A percentile compares a stretch with the other conserved stretches of the same genome.
Conservation (phyloP, 1,140 invertebrate genomes). For the Papilio machaon region DNA sequence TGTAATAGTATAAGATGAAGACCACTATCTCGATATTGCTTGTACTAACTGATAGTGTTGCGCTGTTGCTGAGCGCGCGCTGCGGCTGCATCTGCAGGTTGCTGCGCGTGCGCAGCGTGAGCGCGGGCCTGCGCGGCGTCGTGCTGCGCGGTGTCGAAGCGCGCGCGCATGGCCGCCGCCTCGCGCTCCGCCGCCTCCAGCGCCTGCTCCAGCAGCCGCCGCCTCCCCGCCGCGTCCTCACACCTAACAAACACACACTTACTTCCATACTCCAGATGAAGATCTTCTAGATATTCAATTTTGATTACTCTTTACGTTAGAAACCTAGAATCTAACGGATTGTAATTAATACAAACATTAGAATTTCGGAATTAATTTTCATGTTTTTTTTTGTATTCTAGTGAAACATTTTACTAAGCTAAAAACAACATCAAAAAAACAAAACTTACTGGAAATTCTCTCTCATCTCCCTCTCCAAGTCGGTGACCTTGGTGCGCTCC, state of each 20-base stretch:
- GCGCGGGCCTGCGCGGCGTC: slow-evolving; percentile 53
- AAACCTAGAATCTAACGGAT: too few species aligned
- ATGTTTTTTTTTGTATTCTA: too few species aligned
- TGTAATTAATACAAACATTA: too few species aligned
- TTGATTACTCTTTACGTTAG: too few species aligned
- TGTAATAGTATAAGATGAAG: slow-evolving; percentile 34
- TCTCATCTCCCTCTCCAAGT: slow-evolving; percentile 64
- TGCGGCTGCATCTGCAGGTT: slow-evolving; percentile 45
- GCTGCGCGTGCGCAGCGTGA: slow-evolving; percentile 47
- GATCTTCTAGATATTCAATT: too few species aligned
- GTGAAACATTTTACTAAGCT: not conserved
- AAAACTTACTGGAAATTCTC: slow-evolving; percentile 59
- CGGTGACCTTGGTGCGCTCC: slow-evolving; percentile 62
- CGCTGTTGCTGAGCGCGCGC: slow-evolving; percentile 42
- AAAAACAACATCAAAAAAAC: not conserved
- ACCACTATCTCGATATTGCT: not conserved
- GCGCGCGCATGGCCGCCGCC: slow-evolving; percentile 51
- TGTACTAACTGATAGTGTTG: slow-evolving; percentile 47
- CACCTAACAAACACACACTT: slow-evolving; percentile 42
- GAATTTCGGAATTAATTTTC: too few species aligned
- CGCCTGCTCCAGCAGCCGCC: slow-evolving; percentile 41
- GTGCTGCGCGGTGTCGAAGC: slow-evolving; percentile 58
- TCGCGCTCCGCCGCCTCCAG: slow-evolving; percentile 45
- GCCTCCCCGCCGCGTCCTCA: slow-evolving; percentile 46
- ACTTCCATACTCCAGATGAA: not conserved